These are phyloP conservation scores for Dynastes maya DNA, from an alignment of 2,888 invertebrate genomes.

Conservation along the genomic window DNA sequence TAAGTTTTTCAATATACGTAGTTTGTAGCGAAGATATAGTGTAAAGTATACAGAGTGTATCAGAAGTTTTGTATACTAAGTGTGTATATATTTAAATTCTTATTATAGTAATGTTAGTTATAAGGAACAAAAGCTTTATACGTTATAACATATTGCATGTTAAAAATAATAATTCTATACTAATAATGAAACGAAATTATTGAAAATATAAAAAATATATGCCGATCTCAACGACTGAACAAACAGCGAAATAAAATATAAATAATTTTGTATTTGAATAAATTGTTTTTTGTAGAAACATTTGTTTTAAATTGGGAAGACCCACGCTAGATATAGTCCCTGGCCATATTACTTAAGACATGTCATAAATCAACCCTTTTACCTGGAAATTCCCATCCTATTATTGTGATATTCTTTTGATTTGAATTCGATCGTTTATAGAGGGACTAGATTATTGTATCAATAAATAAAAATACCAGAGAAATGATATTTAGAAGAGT, in stretches of 20 bases:
- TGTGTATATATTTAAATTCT: slow-evolving; percentile 1
- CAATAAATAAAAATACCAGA: too few species aligned
- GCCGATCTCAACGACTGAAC: slow-evolving; percentile 16
- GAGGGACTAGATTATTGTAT: too few species aligned
- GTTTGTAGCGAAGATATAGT: neutral
- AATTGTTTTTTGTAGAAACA: neutral
- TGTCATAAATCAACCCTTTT: too few species aligned
- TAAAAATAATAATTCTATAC: neutral
- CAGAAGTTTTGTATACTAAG: neutral
- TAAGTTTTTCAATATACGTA: too few species aligned
- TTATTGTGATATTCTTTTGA: too few species aligned
- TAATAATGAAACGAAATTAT: neutral
- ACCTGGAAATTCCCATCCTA: too few species aligned
- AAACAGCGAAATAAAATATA: slow-evolving; percentile 3
- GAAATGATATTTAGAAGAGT: too few species aligned
- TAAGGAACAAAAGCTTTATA: neutral
- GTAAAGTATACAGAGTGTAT: slow-evolving; percentile 4
- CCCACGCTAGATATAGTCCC: too few species aligned
- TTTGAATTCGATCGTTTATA: too few species aligned
- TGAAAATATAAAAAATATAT: neutral
- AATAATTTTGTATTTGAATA: neutral
- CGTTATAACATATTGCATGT: slow-evolving; percentile 3
- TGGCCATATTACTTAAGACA: too few species aligned
- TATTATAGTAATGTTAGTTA: neutral
- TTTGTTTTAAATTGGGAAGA: too few species aligned